These are phyloP conservation scores for Lordiphosa clarofinis DNA, from an alignment of 1,140 invertebrate species.

Conservation along the genomic window DNA sequence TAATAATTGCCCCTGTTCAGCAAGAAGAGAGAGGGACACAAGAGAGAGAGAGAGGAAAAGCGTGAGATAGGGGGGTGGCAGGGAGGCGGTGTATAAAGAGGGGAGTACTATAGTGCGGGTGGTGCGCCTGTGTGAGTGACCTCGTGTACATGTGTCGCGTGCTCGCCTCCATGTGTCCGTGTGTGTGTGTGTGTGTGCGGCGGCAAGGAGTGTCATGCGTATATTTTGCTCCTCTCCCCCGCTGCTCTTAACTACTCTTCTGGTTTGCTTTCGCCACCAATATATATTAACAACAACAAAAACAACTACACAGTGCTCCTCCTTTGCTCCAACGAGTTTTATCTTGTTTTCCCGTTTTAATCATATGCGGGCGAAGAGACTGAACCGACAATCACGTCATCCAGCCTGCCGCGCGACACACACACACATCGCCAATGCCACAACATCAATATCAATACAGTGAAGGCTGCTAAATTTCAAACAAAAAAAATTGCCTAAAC, in stretches of 20 bases:
- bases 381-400: slow-evolving; percentile 67
- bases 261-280: slow-evolving; percentile 37
- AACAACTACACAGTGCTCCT: slow-evolving; percentile 36
- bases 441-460: slow-evolving; percentile 56
- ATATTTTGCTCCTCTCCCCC: slow-evolving; percentile 51
- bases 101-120: slow-evolving; percentile 30
- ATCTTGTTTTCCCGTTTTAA: slow-evolving; percentile 77
- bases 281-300: slow-evolving; percentile 50
- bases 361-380: slow-evolving; percentile 69
- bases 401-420: slow-evolving; percentile 58
- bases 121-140: slow-evolving; percentile 62
- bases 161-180: slow-evolving; percentile 39
- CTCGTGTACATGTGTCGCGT: slow-evolving; percentile 69
- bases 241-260: slow-evolving; percentile 1
- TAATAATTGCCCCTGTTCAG: slow-evolving; percentile 48
- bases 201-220: slow-evolving; percentile 75
- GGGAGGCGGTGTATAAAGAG: slow-evolving; percentile 5
- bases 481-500: too few relatives aligned
- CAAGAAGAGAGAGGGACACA: neutral
- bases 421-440: neutral
- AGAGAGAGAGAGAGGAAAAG: slow-evolving; percentile 7
- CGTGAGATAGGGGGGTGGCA: slow-evolving; percentile 5
- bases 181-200: slow-evolving; percentile 43
- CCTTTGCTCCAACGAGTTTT: slow-evolving; percentile 71
- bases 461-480: too few relatives aligned